These are phyloP conservation scores for Fragum whitleyi DNA, from an alignment of 2,888 invertebrate species.

Conservation along the genomic window DNA sequence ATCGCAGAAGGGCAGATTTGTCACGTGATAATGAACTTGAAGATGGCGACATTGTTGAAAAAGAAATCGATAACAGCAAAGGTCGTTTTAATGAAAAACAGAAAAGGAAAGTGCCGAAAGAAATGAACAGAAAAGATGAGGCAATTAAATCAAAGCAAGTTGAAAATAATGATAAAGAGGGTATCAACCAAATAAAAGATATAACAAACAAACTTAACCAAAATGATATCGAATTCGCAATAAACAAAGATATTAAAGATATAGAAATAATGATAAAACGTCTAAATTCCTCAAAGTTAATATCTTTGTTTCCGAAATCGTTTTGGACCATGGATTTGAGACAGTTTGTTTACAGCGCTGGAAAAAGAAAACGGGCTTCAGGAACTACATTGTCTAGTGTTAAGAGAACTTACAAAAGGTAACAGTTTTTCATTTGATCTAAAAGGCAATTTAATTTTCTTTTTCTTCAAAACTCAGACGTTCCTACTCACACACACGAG, in stretches of 20 bases:
- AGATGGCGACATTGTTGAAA: not conserved
- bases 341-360: not conserved
- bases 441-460: too few species aligned
- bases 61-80: not conserved
- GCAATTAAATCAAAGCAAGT: not conserved
- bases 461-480: too few species aligned
- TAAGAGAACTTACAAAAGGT: not conserved
- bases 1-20: not conserved
- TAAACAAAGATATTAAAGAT: not conserved
- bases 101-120: not conserved
- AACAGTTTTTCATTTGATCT: too few species aligned
- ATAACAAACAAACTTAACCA: too few species aligned
- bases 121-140: not conserved
- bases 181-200: not conserved
- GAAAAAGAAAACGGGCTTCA: not conserved
- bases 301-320: slow-evolving; percentile 3
- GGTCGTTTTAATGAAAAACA: too few species aligned
- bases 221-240: too few species aligned
- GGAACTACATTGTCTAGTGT: slow-evolving; percentile 1
- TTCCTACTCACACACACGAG: too few species aligned
- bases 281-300: not conserved
- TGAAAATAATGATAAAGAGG: too few species aligned
- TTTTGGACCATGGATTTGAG: not conserved
- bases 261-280: not conserved
- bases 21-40: not conserved